A percentile compares a stretch with the other conserved stretches of the same genome.
These are phyloP conservation scores for Xylota sylvarum DNA, from an alignment of 2,888 invertebrate genomes.

Conservation along the genomic window DNA sequence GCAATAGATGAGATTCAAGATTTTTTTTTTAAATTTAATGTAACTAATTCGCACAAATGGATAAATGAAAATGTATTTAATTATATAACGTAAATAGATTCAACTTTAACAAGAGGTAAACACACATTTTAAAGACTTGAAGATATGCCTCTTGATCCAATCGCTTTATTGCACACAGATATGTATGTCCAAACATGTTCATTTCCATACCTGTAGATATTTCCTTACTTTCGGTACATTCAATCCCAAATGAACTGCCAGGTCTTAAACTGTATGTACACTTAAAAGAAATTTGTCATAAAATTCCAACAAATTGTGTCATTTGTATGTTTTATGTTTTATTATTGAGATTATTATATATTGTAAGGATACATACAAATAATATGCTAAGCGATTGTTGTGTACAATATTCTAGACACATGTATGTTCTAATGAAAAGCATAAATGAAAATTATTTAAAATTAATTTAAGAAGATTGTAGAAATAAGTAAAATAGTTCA, in stretches of 20 bases:
- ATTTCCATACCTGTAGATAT: not conserved
- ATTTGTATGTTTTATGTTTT: not conserved
- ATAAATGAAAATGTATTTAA: not conserved
- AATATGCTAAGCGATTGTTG: not conserved
- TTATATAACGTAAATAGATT: not conserved
- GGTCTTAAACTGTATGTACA: not conserved
- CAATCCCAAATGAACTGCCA: not conserved
- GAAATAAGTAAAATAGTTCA: not conserved
- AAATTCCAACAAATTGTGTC: not conserved
- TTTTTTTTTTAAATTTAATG: not conserved
- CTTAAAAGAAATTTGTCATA: not conserved
- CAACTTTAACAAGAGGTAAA: not conserved
- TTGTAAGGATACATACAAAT: not conserved
- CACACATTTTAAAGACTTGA: not conserved
- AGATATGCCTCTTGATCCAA: not conserved
- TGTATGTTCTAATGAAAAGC: not conserved
- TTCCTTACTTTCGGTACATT: not conserved
- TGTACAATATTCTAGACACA: not conserved
- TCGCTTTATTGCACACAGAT: not conserved
- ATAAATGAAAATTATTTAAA: not conserved
- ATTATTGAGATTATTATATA: not conserved
- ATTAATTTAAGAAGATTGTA: not conserved
- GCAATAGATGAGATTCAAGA: constrained; percentile 25
- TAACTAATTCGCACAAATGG: not conserved
- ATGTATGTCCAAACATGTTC: not conserved